A percentile compares a stretch with the other conserved stretches of the same genome.
Evolutionary conservation across 2,797 vertebrate species (phyloP).

Genomic region (Cygnus olor): DNA sequence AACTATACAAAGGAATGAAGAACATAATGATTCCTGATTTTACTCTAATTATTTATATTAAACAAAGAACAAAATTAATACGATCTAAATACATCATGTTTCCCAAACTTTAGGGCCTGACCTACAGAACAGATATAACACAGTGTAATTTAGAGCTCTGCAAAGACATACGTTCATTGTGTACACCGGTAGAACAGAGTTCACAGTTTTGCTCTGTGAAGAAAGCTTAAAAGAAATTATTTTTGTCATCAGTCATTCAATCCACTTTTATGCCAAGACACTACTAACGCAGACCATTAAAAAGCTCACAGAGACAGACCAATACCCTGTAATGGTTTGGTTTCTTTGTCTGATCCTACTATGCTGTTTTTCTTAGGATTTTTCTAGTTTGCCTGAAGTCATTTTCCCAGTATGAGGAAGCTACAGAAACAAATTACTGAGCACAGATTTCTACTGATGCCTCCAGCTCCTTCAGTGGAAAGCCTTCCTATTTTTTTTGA

Average conservation of each 20-base stretch:
- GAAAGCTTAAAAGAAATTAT: neutral
- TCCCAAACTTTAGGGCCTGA: neutral
- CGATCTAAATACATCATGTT: neutral
- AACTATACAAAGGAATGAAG: conserved; percentile 15
- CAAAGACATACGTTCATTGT: neutral
- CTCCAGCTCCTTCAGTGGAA: neutral
- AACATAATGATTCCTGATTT: neutral
- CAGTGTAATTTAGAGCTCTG: neutral
- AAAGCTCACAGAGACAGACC: neutral
- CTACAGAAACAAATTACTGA: neutral
- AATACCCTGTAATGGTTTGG: neutral
- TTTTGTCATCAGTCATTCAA: neutral
- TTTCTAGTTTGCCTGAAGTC: neutral
- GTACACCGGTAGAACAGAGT: neutral
- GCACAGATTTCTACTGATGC: neutral
- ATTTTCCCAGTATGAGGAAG: neutral
- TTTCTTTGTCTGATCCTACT: neutral
- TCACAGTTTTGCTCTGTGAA: neutral
- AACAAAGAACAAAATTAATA: neutral
- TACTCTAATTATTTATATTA: neutral
- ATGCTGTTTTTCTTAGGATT: neutral
- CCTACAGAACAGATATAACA: neutral
- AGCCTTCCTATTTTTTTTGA: neutral
- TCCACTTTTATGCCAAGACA: neutral
- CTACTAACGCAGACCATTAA: neutral